phyloP scores from a whole-genome alignment of 2,113 vertebrate species.

The Zootoca vivipara region DNA sequence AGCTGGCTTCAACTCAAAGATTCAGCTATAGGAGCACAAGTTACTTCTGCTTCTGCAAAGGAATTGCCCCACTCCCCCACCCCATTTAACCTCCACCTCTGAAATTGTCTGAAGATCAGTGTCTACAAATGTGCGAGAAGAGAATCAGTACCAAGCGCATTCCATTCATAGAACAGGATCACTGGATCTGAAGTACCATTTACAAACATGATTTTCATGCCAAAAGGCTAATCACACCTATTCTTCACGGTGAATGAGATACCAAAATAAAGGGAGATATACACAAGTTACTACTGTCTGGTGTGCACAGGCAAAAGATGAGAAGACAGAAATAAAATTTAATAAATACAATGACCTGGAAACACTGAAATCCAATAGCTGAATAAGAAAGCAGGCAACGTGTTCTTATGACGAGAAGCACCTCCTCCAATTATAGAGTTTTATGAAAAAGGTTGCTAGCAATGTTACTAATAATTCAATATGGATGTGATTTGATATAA shows the following conservation, averaged over 20 bases:
- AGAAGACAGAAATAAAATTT: neutral
- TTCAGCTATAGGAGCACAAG: neutral
- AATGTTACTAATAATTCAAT: neutral
- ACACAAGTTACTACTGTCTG: neutral
- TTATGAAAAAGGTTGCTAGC: too few relatives aligned
- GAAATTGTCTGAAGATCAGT: neutral
- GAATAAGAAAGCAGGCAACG: neutral
- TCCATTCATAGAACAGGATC: neutral
- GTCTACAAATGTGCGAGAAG: neutral
- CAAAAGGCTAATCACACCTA: neutral
- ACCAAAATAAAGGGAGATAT: neutral
- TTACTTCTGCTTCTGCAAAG: neutral
- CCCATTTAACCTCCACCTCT: neutral
- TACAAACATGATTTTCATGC: neutral
- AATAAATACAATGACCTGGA: slow-evolving; percentile 12
- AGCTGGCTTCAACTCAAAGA: neutral
- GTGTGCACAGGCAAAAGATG: neutral
- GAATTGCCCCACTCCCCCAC: neutral
- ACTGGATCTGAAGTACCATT: neutral
- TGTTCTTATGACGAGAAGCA: neutral
- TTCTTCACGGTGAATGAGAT: neutral
- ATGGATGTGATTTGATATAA: neutral
- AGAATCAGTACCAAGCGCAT: neutral
- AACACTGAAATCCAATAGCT: neutral
- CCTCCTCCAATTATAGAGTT: neutral